Conservation (phyloP, 35 echinoderm and acorn worm genomes). For the Heliocidaris erythrogramma region DNA sequence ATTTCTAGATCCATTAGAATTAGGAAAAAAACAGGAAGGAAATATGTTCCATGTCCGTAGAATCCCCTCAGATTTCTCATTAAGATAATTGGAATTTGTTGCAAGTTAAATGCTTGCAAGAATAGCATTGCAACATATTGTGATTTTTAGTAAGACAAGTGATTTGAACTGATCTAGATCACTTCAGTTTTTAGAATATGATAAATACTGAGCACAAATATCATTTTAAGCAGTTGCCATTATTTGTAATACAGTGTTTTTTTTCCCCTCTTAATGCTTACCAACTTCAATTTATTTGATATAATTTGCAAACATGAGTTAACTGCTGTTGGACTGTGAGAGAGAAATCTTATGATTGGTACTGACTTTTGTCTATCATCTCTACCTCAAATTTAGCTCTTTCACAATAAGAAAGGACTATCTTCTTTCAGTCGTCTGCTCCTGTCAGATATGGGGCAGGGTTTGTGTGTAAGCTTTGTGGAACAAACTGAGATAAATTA, state of each 20-base stretch:
- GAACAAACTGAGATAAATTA: conserved; percentile 8
- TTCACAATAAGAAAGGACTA: conserved; percentile 28
- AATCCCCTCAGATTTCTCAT: neutral
- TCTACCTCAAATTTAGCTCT: conserved; percentile 51
- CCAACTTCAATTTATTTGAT: neutral
- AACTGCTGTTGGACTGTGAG: conserved; percentile 17
- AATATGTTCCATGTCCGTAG: neutral
- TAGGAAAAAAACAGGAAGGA: neutral
- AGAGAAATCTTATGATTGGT: conserved; percentile 24
- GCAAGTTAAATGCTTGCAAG: neutral
- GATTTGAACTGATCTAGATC: neutral
- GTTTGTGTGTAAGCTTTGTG: conserved; percentile 3
- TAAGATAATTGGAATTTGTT: neutral
- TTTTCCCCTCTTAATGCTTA: neutral
- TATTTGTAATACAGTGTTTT: neutral
- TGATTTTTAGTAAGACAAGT: neutral
- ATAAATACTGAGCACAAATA: neutral
- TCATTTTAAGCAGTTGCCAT: neutral
- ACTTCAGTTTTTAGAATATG: neutral
- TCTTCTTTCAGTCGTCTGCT: neutral
- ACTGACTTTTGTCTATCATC: conserved; percentile 45
- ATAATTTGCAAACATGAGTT: neutral
- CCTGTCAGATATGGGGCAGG: neutral
- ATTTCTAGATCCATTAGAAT: neutral
- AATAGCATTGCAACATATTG: neutral